Evolutionary conservation across 2,888 invertebrate species (phyloP).

Genomic region (Scotopteryx bipunctaria): DNA sequence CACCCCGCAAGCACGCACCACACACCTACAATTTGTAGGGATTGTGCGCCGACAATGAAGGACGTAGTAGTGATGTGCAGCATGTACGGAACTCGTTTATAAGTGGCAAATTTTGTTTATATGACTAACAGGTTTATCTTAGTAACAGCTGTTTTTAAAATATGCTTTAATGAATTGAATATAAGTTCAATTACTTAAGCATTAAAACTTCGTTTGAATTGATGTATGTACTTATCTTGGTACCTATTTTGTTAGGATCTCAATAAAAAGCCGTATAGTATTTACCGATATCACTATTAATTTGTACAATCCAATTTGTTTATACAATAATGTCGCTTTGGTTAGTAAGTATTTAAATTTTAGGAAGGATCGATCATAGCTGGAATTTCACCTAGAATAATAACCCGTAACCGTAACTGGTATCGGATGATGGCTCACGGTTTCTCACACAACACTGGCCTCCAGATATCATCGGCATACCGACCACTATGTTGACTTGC

Average conservation of each 20-base stretch:
- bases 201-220: too few relatives aligned
- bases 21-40: conserved; percentile 74
- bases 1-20: conserved; percentile 42
- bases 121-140: neutral
- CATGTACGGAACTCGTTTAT: conserved; percentile 8
- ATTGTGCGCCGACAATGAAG: conserved; percentile 64
- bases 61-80: conserved; percentile 37
- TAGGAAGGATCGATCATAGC: too few relatives aligned
- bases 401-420: neutral
- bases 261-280: too few relatives aligned
- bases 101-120: neutral
- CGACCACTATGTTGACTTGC: conserved; percentile 65
- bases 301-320: too few relatives aligned
- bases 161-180: too few relatives aligned
- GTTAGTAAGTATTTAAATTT: too few relatives aligned
- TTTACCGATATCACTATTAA: too few relatives aligned
- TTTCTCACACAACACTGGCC: conserved; percentile 30
- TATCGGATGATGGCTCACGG: conserved; percentile 5
- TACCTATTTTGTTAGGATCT: too few relatives aligned
- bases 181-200: too few relatives aligned
- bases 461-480: conserved; percentile 75
- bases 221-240: too few relatives aligned
- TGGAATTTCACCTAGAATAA: neutral
- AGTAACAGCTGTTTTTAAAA: too few relatives aligned
- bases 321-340: too few relatives aligned